phyloP scores from a whole-genome alignment of 2,888 invertebrate genomes.

The Chromoteleia sp. region DNA sequence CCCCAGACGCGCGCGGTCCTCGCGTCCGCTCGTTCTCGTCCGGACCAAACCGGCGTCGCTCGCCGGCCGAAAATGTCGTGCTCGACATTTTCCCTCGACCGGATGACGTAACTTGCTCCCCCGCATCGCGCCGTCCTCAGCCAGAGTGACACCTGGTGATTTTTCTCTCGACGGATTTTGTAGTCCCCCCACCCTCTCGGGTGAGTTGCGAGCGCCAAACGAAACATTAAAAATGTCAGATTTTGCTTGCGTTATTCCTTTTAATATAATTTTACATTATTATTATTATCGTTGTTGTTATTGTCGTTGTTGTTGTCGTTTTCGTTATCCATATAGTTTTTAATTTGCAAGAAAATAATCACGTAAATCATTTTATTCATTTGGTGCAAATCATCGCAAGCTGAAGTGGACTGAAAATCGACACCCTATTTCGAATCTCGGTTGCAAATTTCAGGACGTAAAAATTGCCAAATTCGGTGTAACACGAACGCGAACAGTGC shows the following conservation, averaged over 20 bases:
- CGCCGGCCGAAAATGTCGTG: slow-evolving; percentile 42
- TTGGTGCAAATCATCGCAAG: too few relatives aligned
- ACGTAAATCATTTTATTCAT: too few relatives aligned
- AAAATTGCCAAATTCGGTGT: too few relatives aligned
- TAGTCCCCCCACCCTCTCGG: slow-evolving; percentile 21
- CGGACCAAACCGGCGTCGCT: slow-evolving; percentile 14
- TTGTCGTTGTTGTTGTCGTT: too few relatives aligned
- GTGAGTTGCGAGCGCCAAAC: slow-evolving; percentile 13
- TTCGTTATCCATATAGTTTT: too few relatives aligned
- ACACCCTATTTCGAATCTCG: too few relatives aligned
- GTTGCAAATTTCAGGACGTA: too few relatives aligned
- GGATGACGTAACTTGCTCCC: slow-evolving; percentile 22
- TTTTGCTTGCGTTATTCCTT: too few relatives aligned
- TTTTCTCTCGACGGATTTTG: slow-evolving; percentile 36
- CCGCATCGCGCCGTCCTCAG: background rate
- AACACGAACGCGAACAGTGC: too few relatives aligned
- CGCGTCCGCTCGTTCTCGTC: slow-evolving; percentile 5
- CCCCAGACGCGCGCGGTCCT: slow-evolving; percentile 10
- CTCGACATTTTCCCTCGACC: slow-evolving; percentile 12
- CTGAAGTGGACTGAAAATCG: too few relatives aligned
- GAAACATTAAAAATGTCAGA: background rate
- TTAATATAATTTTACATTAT: background rate
- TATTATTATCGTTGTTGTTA: background rate
- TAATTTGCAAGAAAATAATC: too few relatives aligned
- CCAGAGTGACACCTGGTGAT: slow-evolving; percentile 23